Conservation (phyloP, 2,888 invertebrate genomes). For the Cheilosia pagana region DNA sequence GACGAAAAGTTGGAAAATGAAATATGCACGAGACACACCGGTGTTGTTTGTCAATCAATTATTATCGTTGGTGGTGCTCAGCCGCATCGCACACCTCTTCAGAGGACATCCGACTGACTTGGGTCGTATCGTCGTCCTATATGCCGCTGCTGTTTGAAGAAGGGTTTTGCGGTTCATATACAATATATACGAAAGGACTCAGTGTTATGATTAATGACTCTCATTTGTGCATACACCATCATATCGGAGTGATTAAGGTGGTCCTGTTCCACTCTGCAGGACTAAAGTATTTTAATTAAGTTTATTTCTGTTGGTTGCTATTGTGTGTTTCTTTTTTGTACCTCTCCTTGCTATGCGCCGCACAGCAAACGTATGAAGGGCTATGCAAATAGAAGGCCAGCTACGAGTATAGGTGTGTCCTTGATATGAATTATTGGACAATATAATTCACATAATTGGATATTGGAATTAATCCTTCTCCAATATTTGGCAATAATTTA, state of each 20-base stretch:
- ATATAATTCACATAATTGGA: conserved; percentile 63
- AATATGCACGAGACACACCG: conserved; percentile 57
- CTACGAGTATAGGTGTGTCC: not conserved
- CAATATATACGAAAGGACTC: conserved; percentile 61
- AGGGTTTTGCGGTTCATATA: conserved; percentile 64
- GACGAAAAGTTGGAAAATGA: conserved; percentile 59
- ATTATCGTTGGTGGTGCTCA: conserved; percentile 57
- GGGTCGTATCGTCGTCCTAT: not conserved
- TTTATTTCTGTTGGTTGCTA: conserved; percentile 55
- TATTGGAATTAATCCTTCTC: conserved; percentile 63
- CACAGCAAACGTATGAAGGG: conserved; percentile 51
- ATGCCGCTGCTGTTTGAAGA: conserved; percentile 49
- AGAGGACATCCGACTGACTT: not conserved
- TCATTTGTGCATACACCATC: conserved; percentile 71
- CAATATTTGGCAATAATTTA: conserved; percentile 69
- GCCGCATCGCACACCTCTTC: conserved; percentile 47
- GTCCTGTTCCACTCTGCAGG: conserved; percentile 19
- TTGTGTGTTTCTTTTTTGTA: conserved; percentile 1
- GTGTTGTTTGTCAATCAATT: conserved; percentile 74
- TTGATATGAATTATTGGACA: conserved; percentile 55
- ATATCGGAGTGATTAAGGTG: conserved; percentile 67
- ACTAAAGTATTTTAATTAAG: conserved; percentile 73
- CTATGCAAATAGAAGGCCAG: conserved; percentile 55
- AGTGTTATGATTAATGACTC: conserved; percentile 72
- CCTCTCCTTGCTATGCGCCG: conserved; percentile 8